Conservation (phyloP, 2,888 invertebrate genomes). For the Ormyrus rosae region DNA sequence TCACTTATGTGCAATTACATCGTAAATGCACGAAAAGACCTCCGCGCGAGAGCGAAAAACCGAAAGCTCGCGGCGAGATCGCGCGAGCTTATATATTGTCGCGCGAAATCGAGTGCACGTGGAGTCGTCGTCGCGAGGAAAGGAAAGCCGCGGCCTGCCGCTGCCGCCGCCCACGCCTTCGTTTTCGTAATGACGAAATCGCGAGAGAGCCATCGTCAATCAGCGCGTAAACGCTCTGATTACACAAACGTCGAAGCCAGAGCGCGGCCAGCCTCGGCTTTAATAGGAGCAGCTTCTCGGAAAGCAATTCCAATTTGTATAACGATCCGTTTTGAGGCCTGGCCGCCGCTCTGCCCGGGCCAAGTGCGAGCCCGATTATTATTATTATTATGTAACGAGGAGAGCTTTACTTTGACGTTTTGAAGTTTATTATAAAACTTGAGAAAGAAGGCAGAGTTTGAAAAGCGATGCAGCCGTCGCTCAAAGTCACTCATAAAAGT, state of each 20-base stretch:
- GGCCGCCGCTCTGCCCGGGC: no score
- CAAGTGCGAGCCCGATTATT: no score
- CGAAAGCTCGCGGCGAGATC: no score
- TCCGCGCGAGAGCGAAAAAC: background rate
- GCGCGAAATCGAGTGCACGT: background rate
- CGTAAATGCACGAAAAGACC: constrained; percentile 6
- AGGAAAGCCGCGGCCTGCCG: background rate
- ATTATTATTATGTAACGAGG: no score
- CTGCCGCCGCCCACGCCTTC: constrained; percentile 34
- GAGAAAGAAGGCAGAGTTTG: no score
- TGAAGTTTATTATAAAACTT: no score
- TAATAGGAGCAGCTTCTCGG: constrained; percentile 16
- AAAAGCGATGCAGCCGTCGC: no score
- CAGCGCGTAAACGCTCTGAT: constrained; percentile 42
- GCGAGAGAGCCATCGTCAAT: constrained; percentile 28
- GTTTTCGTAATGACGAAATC: constrained; percentile 49
- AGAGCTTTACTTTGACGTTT: no score
- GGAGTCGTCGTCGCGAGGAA: background rate
- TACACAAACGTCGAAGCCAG: constrained; percentile 28
- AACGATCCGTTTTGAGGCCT: constrained; percentile 18
- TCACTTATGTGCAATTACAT: constrained; percentile 18
- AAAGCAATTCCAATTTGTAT: constrained; percentile 5
- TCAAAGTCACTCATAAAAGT: no score
- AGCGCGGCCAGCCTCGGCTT: background rate
- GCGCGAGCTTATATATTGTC: background rate